These are phyloP conservation scores for Melanotaenia nigrans DNA, from an alignment of 2,797 vertebrate species.

Conservation along the genomic window DNA sequence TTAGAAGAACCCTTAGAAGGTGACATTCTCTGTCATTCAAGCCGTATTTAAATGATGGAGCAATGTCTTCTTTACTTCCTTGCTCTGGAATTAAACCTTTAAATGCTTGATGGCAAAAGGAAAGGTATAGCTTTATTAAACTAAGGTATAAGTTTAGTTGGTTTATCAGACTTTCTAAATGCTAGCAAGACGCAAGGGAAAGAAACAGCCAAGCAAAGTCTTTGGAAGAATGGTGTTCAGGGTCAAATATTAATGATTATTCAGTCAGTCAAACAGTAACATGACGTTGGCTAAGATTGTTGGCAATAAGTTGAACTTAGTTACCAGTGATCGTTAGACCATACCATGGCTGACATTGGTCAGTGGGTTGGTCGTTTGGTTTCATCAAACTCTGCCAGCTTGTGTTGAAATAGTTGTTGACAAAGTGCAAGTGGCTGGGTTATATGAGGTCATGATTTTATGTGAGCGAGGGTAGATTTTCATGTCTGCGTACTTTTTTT, in stretches of 20 bases:
- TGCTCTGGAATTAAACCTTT: background rate
- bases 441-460: too few species aligned
- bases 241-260: background rate
- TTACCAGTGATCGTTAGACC: background rate
- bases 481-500: too few species aligned
- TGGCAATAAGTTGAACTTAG: background rate
- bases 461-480: too few species aligned
- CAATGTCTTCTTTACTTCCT: background rate
- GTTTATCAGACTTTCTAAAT: background rate
- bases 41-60: slow-evolving; percentile 5
- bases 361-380: background rate
- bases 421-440: too few species aligned
- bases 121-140: background rate
- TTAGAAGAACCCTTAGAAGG: slow-evolving; percentile 16
- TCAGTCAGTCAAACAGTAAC: background rate
- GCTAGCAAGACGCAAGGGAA: background rate
- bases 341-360: background rate
- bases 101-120: background rate
- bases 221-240: background rate
- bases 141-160: background rate
- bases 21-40: slow-evolving; percentile 20
- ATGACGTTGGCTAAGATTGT: background rate
- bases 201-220: background rate
- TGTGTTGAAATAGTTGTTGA: background rate
- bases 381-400: background rate